A percentile compares a stretch with the other conserved stretches of the same genome.
Conservation (phyloP, 2,113 vertebrate genomes). For the Leucopsar rothschildi region DNA sequence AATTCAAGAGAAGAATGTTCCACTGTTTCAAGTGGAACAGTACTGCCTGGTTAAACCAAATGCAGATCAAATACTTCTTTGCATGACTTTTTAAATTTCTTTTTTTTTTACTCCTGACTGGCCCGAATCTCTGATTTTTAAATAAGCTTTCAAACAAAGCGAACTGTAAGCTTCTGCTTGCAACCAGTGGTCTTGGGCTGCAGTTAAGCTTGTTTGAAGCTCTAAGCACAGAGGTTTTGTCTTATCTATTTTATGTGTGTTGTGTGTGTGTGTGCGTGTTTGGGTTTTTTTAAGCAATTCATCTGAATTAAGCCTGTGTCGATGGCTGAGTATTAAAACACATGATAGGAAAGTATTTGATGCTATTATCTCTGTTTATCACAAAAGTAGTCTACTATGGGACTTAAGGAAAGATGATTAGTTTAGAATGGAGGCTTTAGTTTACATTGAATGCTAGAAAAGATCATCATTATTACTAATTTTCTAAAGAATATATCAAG, state of each 20-base stretch:
- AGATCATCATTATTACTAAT: background rate
- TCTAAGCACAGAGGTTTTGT: background rate
- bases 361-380: background rate
- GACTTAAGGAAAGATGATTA: background rate
- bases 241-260: background rate
- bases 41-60: background rate
- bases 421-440: background rate
- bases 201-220: background rate
- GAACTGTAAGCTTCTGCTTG: background rate
- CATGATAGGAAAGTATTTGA: background rate
- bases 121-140: background rate
- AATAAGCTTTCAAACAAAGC: background rate
- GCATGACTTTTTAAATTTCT: background rate
- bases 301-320: background rate
- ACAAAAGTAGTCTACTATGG: background rate
- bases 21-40: background rate
- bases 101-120: fast-evolving
- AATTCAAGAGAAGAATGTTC: background rate
- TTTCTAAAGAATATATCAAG: background rate
- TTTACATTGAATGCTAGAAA: background rate
- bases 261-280: too few species aligned
- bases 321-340: background rate
- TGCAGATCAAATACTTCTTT: background rate
- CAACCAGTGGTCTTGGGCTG: background rate
- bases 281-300: background rate